Conservation (phyloP, 2,888 invertebrate genomes). For the Melanostoma scalare region DNA sequence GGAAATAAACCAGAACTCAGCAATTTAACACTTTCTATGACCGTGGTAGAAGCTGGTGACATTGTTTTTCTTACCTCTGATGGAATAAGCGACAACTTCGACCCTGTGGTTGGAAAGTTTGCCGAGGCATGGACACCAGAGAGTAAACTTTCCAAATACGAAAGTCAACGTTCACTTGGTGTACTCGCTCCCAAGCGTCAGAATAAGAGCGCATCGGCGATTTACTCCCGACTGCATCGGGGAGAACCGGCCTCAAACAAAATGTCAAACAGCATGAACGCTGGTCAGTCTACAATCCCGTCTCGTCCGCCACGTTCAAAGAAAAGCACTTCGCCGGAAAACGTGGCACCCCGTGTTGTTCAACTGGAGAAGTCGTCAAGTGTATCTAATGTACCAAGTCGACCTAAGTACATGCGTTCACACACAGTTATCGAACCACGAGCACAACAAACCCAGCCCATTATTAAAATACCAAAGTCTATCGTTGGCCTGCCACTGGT, state of each 20-base stretch:
- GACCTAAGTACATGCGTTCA: constrained; percentile 82
- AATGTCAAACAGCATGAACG: constrained; percentile 60
- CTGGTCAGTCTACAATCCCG: constrained; percentile 69
- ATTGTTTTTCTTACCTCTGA: constrained; percentile 94
- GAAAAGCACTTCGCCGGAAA: constrained; percentile 74
- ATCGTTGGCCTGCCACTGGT: constrained; percentile 86
- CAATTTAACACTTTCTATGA: constrained; percentile 93
- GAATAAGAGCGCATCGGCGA: constrained; percentile 81
- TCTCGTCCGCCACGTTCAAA: constrained; percentile 77
- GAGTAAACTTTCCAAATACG: constrained; percentile 75
- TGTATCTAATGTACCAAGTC: constrained; percentile 77
- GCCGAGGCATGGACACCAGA: constrained; percentile 84
- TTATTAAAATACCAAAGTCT: constrained; percentile 82
- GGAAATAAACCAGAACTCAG: constrained; percentile 92
- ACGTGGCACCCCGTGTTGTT: constrained; percentile 30
- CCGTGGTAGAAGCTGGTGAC: constrained; percentile 90
- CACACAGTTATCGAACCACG: constrained; percentile 82
- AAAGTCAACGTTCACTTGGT: constrained; percentile 58
- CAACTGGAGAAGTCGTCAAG: constrained; percentile 71
- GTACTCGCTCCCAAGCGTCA: constrained; percentile 79
- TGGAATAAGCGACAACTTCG: constrained; percentile 94
- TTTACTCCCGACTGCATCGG: constrained; percentile 79
- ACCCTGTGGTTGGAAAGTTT: constrained; percentile 95
- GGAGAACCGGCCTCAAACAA: constrained; percentile 58
- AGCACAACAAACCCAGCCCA: constrained; percentile 71